These are phyloP conservation scores for Pantelozetes paolii DNA, from an alignment of 2,888 invertebrate species.

Conservation along the genomic window DNA sequence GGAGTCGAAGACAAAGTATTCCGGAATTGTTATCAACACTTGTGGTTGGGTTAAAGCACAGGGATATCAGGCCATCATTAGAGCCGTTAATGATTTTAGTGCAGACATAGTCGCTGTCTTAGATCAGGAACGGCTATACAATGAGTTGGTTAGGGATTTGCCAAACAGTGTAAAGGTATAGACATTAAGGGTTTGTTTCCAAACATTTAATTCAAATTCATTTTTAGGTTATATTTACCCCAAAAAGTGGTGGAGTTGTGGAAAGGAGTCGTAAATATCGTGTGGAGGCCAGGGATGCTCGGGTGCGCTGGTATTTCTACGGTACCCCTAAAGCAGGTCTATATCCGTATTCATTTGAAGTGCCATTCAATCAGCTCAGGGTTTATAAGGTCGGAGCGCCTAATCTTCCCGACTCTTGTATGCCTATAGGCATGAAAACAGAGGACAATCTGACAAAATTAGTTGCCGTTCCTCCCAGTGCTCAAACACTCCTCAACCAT, in stretches of 20 bases:
- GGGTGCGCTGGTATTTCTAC: slow-evolving; percentile 92
- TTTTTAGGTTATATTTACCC: slow-evolving; percentile 83
- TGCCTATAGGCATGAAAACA: slow-evolving; percentile 91
- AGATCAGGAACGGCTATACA: slow-evolving; percentile 92
- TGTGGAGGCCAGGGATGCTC: slow-evolving; percentile 69
- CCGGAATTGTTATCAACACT: slow-evolving; percentile 90
- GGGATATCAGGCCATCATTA: slow-evolving; percentile 71
- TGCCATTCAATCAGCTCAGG: slow-evolving; percentile 81
- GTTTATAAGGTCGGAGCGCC: slow-evolving; percentile 80
- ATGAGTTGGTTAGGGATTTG: slow-evolving; percentile 86
- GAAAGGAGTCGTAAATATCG: slow-evolving; percentile 14
- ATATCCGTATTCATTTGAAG: slow-evolving; percentile 90
- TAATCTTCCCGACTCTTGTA: slow-evolving; percentile 80
- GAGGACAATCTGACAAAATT: slow-evolving; percentile 84
- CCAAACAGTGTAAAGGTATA: slow-evolving; percentile 57
- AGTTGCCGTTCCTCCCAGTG: slow-evolving; percentile 70
- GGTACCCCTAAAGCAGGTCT: slow-evolving; percentile 62
- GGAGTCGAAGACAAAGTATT: slow-evolving; percentile 70
- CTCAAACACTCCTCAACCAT: slow-evolving; percentile 70
- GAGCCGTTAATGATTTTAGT: slow-evolving; percentile 88
- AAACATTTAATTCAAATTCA: slow-evolving; percentile 54
- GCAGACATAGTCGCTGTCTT: slow-evolving; percentile 87
- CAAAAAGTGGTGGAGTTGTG: slow-evolving; percentile 89
- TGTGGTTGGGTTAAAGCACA: slow-evolving; percentile 88
- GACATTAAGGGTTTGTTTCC: slow-evolving; percentile 49